Percentiles rank a stretch among this genome's conserved stretches.
Conservation (phyloP, 2,888 invertebrate genomes). For the Cordylochernes scorpioides region DNA sequence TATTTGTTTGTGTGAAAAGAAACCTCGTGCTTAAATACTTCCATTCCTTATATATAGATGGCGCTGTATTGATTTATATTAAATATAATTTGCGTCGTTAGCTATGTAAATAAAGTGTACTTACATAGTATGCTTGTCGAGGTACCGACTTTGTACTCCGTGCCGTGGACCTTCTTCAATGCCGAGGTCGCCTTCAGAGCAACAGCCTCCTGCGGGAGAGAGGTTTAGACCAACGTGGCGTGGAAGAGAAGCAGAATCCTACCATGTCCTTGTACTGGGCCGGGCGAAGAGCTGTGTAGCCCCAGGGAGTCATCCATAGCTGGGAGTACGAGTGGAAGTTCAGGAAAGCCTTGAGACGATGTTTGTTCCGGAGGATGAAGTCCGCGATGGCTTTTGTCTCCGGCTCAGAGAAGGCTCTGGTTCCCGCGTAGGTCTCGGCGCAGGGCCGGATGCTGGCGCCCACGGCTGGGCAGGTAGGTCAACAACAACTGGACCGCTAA, state of each 20-base stretch:
- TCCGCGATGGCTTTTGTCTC: constrained; percentile 35
- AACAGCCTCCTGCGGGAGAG: constrained; percentile 24
- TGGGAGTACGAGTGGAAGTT: constrained; percentile 19
- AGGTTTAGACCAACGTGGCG: no score
- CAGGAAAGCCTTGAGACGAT: constrained; percentile 13
- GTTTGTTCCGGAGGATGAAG: constrained; percentile 9
- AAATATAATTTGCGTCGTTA: no score
- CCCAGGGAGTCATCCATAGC: constrained; percentile 19
- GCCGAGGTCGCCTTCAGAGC: constrained; percentile 35
- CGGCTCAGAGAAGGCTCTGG: constrained; percentile 54
- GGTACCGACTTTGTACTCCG: constrained; percentile 32
- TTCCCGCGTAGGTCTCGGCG: constrained; percentile 49
- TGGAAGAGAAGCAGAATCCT: no score
- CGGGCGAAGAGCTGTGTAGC: constrained; percentile 16
- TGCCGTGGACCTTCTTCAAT: constrained; percentile 34
- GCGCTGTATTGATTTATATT: no score
- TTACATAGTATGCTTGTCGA: constrained; percentile 22
- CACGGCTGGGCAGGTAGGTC: constrained; percentile 4
- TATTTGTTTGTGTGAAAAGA: no score
- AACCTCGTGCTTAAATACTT: no score
- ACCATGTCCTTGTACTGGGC: constrained; percentile 27
- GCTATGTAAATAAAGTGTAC: no score
- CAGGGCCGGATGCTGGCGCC: constrained; percentile 61
- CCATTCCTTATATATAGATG: no score
- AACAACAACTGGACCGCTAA: no score